Percentiles rank a stretch among this genome's conserved stretches.
phyloP scores from a whole-genome alignment of 2,888 invertebrate species.

The Xestia xanthographa region DNA sequence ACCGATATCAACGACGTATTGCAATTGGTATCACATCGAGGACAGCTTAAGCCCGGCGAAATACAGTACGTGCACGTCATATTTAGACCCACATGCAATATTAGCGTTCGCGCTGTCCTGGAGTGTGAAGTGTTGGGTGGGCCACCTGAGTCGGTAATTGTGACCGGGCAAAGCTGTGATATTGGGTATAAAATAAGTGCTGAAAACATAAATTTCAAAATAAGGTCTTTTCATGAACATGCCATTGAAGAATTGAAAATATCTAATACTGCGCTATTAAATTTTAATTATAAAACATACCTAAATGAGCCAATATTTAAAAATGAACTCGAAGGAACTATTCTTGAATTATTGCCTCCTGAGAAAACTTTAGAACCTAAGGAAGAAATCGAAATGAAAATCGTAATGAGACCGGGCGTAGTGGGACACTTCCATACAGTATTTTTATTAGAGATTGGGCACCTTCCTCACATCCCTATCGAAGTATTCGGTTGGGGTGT shows the following conservation, averaged over 20 bases:
- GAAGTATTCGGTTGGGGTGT: constrained; percentile 90
- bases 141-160: constrained; percentile 86
- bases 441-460: constrained; percentile 89
- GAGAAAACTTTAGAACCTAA: constrained; percentile 83
- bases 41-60: constrained; percentile 88
- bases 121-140: constrained; percentile 91
- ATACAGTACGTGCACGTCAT: constrained; percentile 86
- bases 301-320: constrained; percentile 77
- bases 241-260: constrained; percentile 82
- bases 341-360: constrained; percentile 85
- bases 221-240: constrained; percentile 84
- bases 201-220: constrained; percentile 83
- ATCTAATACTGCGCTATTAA: constrained; percentile 87
- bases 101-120: constrained; percentile 83
- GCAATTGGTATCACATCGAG: constrained; percentile 86
- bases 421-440: constrained; percentile 89
- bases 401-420: constrained; percentile 89
- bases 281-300: constrained; percentile 85
- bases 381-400: constrained; percentile 80
- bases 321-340: constrained; percentile 83
- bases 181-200: constrained; percentile 88
- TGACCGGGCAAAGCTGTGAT: constrained; percentile 89
- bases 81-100: constrained; percentile 85
- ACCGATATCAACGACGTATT: constrained; percentile 81
- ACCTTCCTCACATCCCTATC: constrained; percentile 88